Conservation (phyloP, 2,888 invertebrate genomes). For the Zygogramma bicolorata region DNA sequence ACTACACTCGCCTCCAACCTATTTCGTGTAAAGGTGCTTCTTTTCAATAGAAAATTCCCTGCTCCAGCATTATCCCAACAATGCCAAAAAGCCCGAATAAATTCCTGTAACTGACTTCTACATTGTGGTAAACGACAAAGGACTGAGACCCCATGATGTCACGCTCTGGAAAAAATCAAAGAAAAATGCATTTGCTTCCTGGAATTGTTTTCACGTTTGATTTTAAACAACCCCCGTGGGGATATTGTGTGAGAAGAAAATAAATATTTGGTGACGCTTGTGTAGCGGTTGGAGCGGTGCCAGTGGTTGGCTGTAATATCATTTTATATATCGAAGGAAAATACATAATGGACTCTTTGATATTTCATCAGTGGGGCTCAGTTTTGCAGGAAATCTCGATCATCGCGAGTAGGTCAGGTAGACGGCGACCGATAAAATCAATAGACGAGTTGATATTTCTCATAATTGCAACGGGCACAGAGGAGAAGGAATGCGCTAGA, state of each 20-base stretch:
- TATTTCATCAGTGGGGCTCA: not conserved
- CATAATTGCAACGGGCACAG: too few relatives aligned
- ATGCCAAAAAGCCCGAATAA: constrained; percentile 20
- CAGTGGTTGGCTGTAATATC: constrained; percentile 36
- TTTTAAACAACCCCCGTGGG: constrained; percentile 29
- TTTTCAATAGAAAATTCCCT: constrained; percentile 20
- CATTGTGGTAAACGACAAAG: constrained; percentile 29
- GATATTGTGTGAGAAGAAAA: constrained; percentile 14
- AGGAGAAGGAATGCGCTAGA: too few relatives aligned
- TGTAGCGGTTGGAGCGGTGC: constrained; percentile 26
- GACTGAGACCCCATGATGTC: constrained; percentile 16
- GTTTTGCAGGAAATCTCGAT: not conserved
- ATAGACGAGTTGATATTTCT: not conserved
- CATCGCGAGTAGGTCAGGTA: not conserved
- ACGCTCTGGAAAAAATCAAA: constrained; percentile 30
- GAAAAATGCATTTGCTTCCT: constrained; percentile 34
- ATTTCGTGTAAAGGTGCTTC: constrained; percentile 12
- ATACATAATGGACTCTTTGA: not conserved
- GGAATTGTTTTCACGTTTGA: constrained; percentile 39
- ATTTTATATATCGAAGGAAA: constrained; percentile 4
- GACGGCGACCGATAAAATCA: not conserved
- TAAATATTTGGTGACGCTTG: constrained; percentile 25
- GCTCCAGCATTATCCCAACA: constrained; percentile 5
- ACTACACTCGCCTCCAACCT: not conserved
- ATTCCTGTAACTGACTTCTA: constrained; percentile 8